Percentiles rank a stretch among this genome's conserved stretches.
These are phyloP conservation scores for Acanthisitta chloris DNA, from an alignment of 2,113 vertebrate species.

Conservation along the genomic window DNA sequence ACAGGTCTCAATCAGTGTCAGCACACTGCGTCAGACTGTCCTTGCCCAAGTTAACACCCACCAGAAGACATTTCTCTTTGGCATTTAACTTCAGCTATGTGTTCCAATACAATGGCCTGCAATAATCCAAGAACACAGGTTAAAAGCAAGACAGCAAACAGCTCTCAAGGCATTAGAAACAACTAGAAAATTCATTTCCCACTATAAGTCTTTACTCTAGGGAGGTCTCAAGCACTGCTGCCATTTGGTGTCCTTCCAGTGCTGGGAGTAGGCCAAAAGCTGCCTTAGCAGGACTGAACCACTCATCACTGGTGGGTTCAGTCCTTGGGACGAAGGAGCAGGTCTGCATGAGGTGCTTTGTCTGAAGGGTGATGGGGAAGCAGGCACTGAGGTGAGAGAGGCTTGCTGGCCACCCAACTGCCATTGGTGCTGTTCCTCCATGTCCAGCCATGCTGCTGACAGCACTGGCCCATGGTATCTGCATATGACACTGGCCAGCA, in stretches of 20 bases:
- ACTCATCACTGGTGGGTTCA: neutral
- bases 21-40: neutral
- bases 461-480: neutral
- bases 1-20: neutral
- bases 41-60: neutral
- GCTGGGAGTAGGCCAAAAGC: neutral
- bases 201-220: neutral
- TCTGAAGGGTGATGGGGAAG: neutral
- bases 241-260: constrained; percentile 11
- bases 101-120: neutral
- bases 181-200: neutral
- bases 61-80: neutral
- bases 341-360: neutral
- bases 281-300: neutral
- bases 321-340: neutral
- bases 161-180: neutral
- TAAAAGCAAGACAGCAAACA: neutral
- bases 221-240: neutral
- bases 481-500: neutral
- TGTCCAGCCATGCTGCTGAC: neutral
- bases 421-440: neutral
- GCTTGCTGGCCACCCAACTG: neutral
- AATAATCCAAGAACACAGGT: neutral
- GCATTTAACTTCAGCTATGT: neutral
- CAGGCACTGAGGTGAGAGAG: neutral